Percentiles rank a stretch among this genome's conserved stretches.
Conservation (phyloP, 2,888 invertebrate genomes). For the Epinotia brunnichana region DNA sequence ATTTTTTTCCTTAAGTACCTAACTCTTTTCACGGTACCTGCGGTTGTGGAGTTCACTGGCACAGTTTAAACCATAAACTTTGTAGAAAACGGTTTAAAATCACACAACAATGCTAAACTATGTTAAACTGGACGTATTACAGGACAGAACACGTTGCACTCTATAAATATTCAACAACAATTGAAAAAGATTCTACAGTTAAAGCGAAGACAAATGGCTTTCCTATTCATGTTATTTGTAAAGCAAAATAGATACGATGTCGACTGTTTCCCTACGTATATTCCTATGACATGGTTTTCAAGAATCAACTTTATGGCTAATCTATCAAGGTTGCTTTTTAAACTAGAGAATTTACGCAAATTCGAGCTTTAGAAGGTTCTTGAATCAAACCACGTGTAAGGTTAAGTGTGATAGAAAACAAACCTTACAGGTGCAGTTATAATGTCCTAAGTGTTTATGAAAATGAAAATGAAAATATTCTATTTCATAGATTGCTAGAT, state of each 20-base stretch:
- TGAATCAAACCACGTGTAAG: not conserved
- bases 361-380: not conserved
- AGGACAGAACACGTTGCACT: not conserved
- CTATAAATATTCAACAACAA: conserved; percentile 26
- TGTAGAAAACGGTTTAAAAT: conserved; percentile 2
- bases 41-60: too few relatives aligned
- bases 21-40: too few relatives aligned
- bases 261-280: not conserved
- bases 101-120: conserved; percentile 3
- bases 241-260: conserved; percentile 17
- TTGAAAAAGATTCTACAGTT: conserved; percentile 13
- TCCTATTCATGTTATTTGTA: conserved; percentile 34
- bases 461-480: too few relatives aligned
- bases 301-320: not conserved
- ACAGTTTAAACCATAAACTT: not conserved
- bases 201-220: conserved; percentile 32
- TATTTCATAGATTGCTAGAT: too few relatives aligned
- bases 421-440: not conserved
- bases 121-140: conserved; percentile 13
- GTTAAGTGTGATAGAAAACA: not conserved
- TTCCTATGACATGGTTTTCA: not conserved
- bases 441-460: too few relatives aligned
- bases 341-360: not conserved
- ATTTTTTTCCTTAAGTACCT: too few relatives aligned
- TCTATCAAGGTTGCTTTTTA: not conserved